Conservation (phyloP, 2,888 invertebrate genomes). For the Tiliacea citrago region DNA sequence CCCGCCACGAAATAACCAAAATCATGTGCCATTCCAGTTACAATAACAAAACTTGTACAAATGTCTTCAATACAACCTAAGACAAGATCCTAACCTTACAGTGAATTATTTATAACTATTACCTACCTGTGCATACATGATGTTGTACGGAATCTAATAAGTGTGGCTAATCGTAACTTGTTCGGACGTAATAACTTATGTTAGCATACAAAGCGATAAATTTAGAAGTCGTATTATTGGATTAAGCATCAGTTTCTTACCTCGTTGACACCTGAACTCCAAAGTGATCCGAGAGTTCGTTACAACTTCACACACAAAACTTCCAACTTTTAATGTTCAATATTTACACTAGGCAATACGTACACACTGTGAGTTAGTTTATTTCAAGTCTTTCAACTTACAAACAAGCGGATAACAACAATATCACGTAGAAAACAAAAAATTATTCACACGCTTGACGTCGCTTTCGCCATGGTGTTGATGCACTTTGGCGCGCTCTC, state of each 20-base stretch:
- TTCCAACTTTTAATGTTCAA: conserved; percentile 82
- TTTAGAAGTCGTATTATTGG: conserved; percentile 82
- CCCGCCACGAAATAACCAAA: conserved; percentile 41
- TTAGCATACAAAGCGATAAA: conserved; percentile 77
- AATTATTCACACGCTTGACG: conserved; percentile 87
- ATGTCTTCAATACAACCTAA: conserved; percentile 73
- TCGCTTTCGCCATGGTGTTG: conserved; percentile 88
- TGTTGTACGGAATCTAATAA: conserved; percentile 63
- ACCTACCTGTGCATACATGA: conserved; percentile 77
- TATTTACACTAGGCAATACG: conserved; percentile 75
- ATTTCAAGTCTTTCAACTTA: conserved; percentile 82
- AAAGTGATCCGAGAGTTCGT: conserved; percentile 88
- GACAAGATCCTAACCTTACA: conserved; percentile 86
- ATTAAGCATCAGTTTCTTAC: conserved; percentile 88
- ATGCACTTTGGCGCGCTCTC: conserved; percentile 81
- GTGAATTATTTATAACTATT: conserved; percentile 87
- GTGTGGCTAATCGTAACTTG: conserved; percentile 70
- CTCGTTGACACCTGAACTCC: conserved; percentile 91
- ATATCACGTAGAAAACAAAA: conserved; percentile 88
- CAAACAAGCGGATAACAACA: conserved; percentile 85
- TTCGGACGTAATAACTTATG: conserved; percentile 64
- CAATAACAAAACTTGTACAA: conserved; percentile 61
- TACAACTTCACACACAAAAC: conserved; percentile 88
- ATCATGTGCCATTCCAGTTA: conserved; percentile 46
- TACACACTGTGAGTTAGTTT: conserved; percentile 80